phyloP scores from a whole-genome alignment of 2,797 vertebrate genomes.

The Notoglanidium macrostoma region DNA sequence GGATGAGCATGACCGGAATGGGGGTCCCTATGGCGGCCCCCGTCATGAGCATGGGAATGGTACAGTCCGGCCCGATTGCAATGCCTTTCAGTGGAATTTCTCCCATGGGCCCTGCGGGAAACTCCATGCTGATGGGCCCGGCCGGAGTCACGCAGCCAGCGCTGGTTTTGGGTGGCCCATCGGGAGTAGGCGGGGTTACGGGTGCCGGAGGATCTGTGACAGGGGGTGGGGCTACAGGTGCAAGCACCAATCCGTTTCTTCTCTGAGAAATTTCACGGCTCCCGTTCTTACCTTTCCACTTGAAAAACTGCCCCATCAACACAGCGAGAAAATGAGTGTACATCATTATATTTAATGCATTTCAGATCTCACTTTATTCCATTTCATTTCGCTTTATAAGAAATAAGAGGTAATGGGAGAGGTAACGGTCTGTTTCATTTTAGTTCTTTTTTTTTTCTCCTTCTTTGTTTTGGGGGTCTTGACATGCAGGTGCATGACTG shows the following conservation, averaged over 20 bases:
- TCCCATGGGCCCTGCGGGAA: constrained; percentile 74
- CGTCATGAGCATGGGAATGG: constrained; percentile 75
- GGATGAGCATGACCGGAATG: constrained; percentile 67
- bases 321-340: constrained; percentile 65
- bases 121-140: constrained; percentile 69
- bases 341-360: constrained; percentile 78
- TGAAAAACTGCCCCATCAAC: constrained; percentile 53
- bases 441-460: constrained; percentile 54
- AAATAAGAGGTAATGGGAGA: constrained; percentile 27
- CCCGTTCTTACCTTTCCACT: constrained; percentile 57
- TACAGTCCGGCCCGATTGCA: constrained; percentile 78
- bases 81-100: constrained; percentile 78
- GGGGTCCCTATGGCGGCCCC: constrained; percentile 66
- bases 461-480: constrained; percentile 47
- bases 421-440: constrained; percentile 63
- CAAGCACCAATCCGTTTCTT: constrained; percentile 85
- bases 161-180: constrained; percentile 79
- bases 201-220: constrained; percentile 74
- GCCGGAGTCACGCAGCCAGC: constrained; percentile 69
- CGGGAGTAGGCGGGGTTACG: constrained; percentile 73
- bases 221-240: constrained; percentile 72
- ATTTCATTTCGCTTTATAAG: constrained; percentile 44
- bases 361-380: constrained; percentile 60
- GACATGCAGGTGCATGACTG: constrained; percentile 29
- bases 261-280: constrained; percentile 76